phyloP scores from a whole-genome alignment of 2,113 vertebrate species.

The Bothrops jararaca region DNA sequence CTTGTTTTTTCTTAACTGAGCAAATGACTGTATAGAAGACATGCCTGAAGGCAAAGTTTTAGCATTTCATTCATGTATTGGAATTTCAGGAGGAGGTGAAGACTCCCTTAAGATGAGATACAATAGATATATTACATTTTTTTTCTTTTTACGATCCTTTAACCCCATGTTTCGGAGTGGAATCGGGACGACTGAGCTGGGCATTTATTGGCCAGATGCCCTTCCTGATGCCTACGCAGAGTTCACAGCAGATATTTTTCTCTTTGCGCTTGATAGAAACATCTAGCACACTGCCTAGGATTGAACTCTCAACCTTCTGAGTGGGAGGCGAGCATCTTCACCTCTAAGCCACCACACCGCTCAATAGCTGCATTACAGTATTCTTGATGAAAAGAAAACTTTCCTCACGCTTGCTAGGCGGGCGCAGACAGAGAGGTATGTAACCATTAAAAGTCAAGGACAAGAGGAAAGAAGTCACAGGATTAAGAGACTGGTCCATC shows the following conservation, averaged over 20 bases:
- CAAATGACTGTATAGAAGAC: neutral
- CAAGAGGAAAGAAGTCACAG: neutral
- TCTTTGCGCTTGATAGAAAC: neutral
- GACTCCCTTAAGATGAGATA: neutral
- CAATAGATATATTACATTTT: neutral
- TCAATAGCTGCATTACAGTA: neutral
- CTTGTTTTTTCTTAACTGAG: neutral
- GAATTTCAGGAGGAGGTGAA: neutral
- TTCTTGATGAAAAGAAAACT: neutral
- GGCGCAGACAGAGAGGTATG: neutral
- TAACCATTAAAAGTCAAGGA: neutral
- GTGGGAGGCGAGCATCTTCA: neutral
- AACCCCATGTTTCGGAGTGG: neutral
- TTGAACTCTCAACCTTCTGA: neutral
- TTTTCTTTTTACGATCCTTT: neutral
- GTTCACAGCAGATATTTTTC: neutral
- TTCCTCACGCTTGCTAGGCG: neutral
- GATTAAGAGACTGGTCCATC: neutral
- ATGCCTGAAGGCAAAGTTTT: neutral
- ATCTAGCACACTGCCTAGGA: neutral
- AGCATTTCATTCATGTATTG: neutral
- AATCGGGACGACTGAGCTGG: neutral
- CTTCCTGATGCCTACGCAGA: neutral
- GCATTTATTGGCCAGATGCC: neutral
- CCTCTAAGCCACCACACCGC: neutral